Conservation (phyloP, 2,797 vertebrate genomes). For the Sternotherus odoratus region DNA sequence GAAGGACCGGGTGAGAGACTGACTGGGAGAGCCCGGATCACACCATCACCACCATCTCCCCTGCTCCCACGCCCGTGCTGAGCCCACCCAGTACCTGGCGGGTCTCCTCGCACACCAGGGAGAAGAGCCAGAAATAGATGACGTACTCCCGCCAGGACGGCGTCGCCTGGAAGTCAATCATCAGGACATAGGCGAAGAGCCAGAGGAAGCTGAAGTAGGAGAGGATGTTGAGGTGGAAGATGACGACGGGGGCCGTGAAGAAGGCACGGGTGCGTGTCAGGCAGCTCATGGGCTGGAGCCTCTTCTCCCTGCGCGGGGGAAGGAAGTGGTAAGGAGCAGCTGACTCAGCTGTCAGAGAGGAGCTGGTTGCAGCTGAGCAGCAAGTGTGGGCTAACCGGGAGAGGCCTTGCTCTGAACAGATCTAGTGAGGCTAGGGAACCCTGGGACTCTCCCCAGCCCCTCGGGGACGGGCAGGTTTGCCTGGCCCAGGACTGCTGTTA, state of each 20-base stretch:
- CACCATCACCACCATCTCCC: background rate
- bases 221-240: constrained; percentile 93
- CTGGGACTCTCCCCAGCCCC: no score
- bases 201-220: constrained; percentile 95
- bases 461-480: no score
- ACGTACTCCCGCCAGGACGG: constrained; percentile 89
- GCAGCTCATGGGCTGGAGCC: constrained; percentile 67
- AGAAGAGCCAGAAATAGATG: constrained; percentile 93
- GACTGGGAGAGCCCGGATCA: no score
- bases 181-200: constrained; percentile 92
- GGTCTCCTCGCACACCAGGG: constrained; percentile 93
- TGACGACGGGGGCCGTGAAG: constrained; percentile 82
- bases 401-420: background rate
- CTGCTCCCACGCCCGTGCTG: background rate
- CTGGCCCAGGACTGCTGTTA: background rate
- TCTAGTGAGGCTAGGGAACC: background rate
- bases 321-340: background rate
- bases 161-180: constrained; percentile 90
- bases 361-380: background rate
- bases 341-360: background rate
- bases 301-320: constrained; percentile 58
- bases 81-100: constrained; percentile 87
- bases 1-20: no score
- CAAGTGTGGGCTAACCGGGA: background rate
- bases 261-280: constrained; percentile 78